Conservation (phyloP, 2,113 vertebrate species). For the Acanthochromis polyacanthus region DNA sequence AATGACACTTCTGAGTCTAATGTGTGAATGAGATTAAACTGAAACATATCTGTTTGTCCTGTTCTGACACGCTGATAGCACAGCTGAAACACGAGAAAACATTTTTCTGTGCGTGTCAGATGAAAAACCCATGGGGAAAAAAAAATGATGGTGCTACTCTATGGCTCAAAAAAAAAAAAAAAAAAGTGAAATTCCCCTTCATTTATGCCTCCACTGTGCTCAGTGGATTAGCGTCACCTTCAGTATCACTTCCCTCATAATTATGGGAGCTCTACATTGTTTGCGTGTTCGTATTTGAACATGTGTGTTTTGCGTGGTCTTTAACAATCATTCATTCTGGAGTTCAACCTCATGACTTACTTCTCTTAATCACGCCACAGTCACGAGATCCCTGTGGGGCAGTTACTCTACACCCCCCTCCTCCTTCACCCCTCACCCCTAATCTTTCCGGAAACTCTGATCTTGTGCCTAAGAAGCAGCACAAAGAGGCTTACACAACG, state of each 20-base stretch:
- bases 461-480: conserved; percentile 72
- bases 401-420: background rate
- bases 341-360: conserved; percentile 70
- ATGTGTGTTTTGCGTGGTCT: conserved; percentile 9
- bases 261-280: background rate
- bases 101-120: background rate
- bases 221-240: background rate
- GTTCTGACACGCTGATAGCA: background rate
- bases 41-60: background rate
- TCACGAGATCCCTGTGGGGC: conserved; percentile 66
- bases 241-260: conserved; percentile 14
- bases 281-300: background rate
- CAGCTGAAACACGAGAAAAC: background rate
- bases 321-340: conserved; percentile 40
- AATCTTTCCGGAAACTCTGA: conserved; percentile 77
- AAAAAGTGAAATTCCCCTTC: background rate
- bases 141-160: no score
- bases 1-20: no score
- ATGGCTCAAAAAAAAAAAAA: background rate
- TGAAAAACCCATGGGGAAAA: background rate
- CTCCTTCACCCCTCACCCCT: conserved; percentile 33
- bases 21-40: background rate
- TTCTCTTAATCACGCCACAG: conserved; percentile 67
- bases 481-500: conserved; percentile 67
- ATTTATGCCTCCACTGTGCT: no score